Evolutionary conservation across 2,888 invertebrate genomes (phyloP).

Genomic region (Hecatera dysodea): DNA sequence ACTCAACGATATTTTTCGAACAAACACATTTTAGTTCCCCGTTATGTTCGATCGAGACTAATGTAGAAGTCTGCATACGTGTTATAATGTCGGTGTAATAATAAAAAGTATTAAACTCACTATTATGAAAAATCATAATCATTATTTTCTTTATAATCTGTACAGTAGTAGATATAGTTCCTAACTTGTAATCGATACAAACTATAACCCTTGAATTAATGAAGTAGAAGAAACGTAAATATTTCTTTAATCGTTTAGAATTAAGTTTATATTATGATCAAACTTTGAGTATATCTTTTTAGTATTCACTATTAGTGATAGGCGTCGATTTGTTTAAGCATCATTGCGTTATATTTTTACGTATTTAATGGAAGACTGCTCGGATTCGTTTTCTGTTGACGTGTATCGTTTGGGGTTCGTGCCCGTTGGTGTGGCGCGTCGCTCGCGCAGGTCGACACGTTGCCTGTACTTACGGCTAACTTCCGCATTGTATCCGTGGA

Average conservation of each 20-base stretch:
- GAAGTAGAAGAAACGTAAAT: constrained; percentile 81
- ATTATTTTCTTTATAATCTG: constrained; percentile 83
- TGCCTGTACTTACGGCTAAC: constrained; percentile 31
- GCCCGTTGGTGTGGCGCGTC: constrained; percentile 38
- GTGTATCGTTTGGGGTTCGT: constrained; percentile 62
- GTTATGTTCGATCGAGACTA: constrained; percentile 52
- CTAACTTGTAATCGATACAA: constrained; percentile 89
- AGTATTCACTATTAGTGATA: constrained; percentile 78
- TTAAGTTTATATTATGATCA: constrained; percentile 82
- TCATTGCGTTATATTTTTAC: constrained; percentile 77
- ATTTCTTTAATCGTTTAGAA: constrained; percentile 78
- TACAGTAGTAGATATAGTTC: constrained; percentile 89
- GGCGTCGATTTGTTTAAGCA: constrained; percentile 77
- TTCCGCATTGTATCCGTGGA: background rate
- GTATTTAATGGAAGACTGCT: constrained; percentile 89
- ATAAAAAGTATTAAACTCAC: constrained; percentile 75
- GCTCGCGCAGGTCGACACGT: constrained; percentile 2
- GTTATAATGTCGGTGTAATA: constrained; percentile 67
- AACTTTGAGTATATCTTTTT: constrained; percentile 79
- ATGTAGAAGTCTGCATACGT: constrained; percentile 58
- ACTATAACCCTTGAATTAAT: constrained; percentile 86
- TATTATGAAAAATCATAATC: constrained; percentile 78
- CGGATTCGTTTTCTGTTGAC: constrained; percentile 80
- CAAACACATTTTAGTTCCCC: constrained; percentile 66
- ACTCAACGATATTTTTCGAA: constrained; percentile 61